Percentiles rank a stretch among this genome's conserved stretches.
Evolutionary conservation across 2,797 vertebrate genomes (phyloP).

Genomic region (Oryzias dopingdopingensis): DNA sequence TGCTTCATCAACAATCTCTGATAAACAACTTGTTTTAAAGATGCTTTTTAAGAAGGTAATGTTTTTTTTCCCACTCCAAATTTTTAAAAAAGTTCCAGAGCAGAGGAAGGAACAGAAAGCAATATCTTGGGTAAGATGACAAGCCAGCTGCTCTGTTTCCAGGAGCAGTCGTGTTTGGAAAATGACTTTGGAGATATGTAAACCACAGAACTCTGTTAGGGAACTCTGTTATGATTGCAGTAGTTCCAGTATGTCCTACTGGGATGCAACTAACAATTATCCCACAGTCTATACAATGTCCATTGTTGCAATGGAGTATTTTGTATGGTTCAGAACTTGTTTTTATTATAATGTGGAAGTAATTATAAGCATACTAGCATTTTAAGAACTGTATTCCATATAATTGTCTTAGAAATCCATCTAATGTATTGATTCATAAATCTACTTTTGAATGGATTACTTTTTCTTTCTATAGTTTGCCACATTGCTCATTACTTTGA

Average conservation of each 20-base stretch:
- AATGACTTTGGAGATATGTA: conserved; percentile 6
- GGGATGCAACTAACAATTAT: neutral
- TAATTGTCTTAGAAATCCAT: neutral
- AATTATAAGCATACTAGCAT: neutral
- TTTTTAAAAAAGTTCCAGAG: neutral
- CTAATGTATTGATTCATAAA: too few species aligned
- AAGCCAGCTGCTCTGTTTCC: neutral
- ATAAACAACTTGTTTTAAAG: neutral
- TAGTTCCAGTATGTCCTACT: neutral
- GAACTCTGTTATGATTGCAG: neutral
- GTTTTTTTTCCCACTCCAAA: neutral
- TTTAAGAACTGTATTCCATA: neutral
- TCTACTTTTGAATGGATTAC: too few species aligned
- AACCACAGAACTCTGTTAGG: neutral
- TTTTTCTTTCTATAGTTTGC: too few species aligned
- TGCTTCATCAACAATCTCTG: neutral
- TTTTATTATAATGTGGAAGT: neutral
- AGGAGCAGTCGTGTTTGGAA: neutral
- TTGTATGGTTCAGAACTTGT: neutral
- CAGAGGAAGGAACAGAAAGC: neutral
- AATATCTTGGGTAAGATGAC: neutral
- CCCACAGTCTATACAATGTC: neutral
- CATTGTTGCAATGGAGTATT: neutral
- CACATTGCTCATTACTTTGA: too few species aligned
- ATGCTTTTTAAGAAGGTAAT: neutral